A percentile compares a stretch with the other conserved stretches of the same genome.
Evolutionary conservation across 30 jellyfish, hydroid and myxozoan species (phyloP).

Genomic region (Hydractinia echinata): DNA sequence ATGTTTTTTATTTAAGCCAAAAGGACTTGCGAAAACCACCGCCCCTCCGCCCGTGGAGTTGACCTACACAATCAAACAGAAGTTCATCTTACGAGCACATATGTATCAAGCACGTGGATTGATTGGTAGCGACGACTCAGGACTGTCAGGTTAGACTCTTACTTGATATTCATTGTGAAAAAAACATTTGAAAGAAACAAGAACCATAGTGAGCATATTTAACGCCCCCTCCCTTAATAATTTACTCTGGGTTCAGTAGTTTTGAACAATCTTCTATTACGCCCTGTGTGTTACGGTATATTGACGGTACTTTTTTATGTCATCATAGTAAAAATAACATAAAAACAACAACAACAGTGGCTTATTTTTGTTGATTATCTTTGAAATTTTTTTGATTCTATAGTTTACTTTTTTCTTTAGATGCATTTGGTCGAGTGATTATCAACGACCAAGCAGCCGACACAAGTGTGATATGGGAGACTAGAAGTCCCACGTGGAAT

Average conservation of each 20-base stretch:
- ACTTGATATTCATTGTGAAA: background rate
- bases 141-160: slow-evolving; percentile 44
- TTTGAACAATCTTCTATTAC: no score
- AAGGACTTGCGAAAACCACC: slow-evolving; percentile 26
- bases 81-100: slow-evolving; percentile 46
- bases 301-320: no score
- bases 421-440: slow-evolving; percentile 56
- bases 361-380: no score
- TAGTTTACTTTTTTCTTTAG: slow-evolving; percentile 19
- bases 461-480: slow-evolving; percentile 50
- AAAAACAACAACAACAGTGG: no score
- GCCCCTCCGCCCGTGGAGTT: slow-evolving; percentile 36
- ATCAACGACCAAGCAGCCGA: slow-evolving; percentile 44
- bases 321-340: no score
- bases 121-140: slow-evolving; percentile 56
- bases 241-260: no score
- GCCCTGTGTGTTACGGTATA: no score
- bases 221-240: no score
- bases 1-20: slow-evolving; percentile 21
- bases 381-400: no score
- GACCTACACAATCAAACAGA: slow-evolving; percentile 23
- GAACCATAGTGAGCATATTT: no score
- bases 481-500: slow-evolving; percentile 60
- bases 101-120: slow-evolving; percentile 56
- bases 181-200: no score